Percentiles rank a stretch among this genome's conserved stretches.
These are phyloP conservation scores for Coremacera marginata DNA, from an alignment of 2,888 invertebrate genomes.

Conservation along the genomic window DNA sequence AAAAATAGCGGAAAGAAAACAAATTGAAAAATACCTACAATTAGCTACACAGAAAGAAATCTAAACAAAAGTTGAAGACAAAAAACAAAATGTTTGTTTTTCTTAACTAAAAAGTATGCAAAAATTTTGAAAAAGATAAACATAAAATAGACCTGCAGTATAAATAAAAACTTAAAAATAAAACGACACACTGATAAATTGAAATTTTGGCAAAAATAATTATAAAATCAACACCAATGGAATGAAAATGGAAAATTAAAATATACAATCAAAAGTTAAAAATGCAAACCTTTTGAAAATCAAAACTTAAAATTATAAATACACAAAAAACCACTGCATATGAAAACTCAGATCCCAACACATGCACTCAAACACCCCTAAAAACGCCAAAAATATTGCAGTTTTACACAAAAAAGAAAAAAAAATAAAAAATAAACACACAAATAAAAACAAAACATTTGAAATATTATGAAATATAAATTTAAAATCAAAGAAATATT, in stretches of 20 bases:
- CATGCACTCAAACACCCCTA: no score
- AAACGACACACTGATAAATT: slow-evolving; percentile 1
- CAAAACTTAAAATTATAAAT: no score
- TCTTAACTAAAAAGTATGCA: not conserved
- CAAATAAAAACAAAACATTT: slow-evolving; percentile 34
- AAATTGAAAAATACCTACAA: not conserved
- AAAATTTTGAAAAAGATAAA: not conserved
- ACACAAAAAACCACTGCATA: not conserved
- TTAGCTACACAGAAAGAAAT: no score
- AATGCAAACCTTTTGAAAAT: no score
- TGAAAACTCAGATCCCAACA: not conserved
- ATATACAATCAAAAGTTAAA: no score
- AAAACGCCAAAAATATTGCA: no score
- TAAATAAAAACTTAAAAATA: not conserved
- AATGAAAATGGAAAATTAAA: not conserved
- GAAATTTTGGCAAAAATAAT: not conserved
- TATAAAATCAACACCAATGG: not conserved
- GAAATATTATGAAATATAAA: slow-evolving; percentile 36
- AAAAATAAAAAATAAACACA: slow-evolving; percentile 41
- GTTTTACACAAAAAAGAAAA: slow-evolving; percentile 34
- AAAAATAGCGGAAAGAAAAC: not conserved
- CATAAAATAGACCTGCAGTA: not conserved
- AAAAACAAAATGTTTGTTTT: not conserved
- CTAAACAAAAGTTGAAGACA: no score
- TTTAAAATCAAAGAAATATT: slow-evolving; percentile 35